These are phyloP conservation scores for Solea solea DNA, from an alignment of 2,113 vertebrate genomes.

Conservation along the genomic window DNA sequence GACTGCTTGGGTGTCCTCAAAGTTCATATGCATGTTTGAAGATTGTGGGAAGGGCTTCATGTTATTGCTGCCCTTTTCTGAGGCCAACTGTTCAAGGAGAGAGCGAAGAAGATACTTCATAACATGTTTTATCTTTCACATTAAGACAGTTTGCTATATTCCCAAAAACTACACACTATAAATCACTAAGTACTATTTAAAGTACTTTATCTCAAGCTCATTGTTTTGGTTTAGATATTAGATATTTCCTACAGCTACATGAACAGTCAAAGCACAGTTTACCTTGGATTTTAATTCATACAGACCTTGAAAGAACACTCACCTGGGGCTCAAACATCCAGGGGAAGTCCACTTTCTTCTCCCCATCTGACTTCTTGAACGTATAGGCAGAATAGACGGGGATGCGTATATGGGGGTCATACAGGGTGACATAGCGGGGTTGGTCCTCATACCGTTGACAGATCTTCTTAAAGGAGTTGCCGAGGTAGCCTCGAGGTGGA, in stretches of 20 bases:
- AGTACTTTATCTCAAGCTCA: constrained; percentile 30
- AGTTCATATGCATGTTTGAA: constrained; percentile 74
- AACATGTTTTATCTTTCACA: not conserved
- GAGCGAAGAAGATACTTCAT: not conserved
- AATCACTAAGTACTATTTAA: not conserved
- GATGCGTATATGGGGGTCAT: constrained; percentile 68
- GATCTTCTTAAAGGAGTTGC: constrained; percentile 68
- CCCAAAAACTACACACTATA: not conserved
- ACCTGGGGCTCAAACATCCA: constrained; percentile 84
- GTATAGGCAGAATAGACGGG: constrained; percentile 78
- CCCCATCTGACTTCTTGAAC: constrained; percentile 78
- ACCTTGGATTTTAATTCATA: not conserved
- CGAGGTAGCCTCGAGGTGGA: constrained; percentile 72
- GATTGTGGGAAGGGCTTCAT: constrained; percentile 79
- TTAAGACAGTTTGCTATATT: not conserved
- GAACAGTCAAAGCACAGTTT: not conserved
- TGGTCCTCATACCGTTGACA: constrained; percentile 74
- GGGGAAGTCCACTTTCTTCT: constrained; percentile 76
- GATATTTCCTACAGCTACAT: not conserved
- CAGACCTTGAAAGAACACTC: constrained; percentile 2
- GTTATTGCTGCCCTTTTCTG: constrained; percentile 75
- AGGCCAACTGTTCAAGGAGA: constrained; percentile 59
- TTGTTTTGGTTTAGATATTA: not conserved
- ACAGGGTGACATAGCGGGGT: constrained; percentile 73
- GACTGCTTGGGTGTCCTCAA: constrained; percentile 78